Base-by-base conservation (phyloP, 2,113 vertebrate species). In the Lycocorax pyrrhopterus region DNA sequence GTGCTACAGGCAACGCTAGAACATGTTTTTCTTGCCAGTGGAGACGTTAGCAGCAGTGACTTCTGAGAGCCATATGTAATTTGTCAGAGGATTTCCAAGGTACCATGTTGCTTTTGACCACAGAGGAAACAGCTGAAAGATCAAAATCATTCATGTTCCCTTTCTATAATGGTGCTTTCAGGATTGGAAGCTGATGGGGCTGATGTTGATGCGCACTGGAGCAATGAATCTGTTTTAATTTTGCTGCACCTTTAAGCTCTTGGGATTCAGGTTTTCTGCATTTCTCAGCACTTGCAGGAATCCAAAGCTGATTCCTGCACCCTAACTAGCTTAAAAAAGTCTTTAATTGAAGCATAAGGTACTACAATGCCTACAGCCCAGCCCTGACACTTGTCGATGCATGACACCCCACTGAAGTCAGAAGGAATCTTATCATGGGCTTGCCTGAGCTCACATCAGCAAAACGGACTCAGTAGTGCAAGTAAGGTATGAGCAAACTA, bases 1-100 rank as follows among this genome's bases (percentile, higher is more conserved):
- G 4, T 41, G 9, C 10, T 56, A 16, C 10, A 87, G 17, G 22
- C 7, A 87, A 32, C 0, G 0, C 9, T 21, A 10, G 27, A 47
- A 49, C 60, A 41, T 27, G 6, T 2, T 87, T 83, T 84, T 13
- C 16, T 78, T 64, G 20, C 4, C 44, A 58, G 9, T 19, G n/a
- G 41, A 85, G 79, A 69, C 1, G 0, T 52, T n/a, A 78, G 16
- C 32, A 13, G 8, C 7, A 41, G 23, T 21, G 22, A 67, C 32
- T 83, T 77, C n/a, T 49, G 25, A n/a, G 5, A 64, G 22, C 25
- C n/a, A 32, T 13, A 15, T 10, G 20, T 10, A 59, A 73, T 41
- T 39, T 59, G 4, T 29, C 32, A 68, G 19, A 56, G 22, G 16
- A 52, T 49, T 51, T 82, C n/a, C 53, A 43, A 53, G 46, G 7